A percentile compares a stretch with the other conserved stretches of the same genome.
These are phyloP conservation scores for Sebastes aleutianus DNA, from an alignment of 2,797 vertebrate species.

Conservation along the genomic window DNA sequence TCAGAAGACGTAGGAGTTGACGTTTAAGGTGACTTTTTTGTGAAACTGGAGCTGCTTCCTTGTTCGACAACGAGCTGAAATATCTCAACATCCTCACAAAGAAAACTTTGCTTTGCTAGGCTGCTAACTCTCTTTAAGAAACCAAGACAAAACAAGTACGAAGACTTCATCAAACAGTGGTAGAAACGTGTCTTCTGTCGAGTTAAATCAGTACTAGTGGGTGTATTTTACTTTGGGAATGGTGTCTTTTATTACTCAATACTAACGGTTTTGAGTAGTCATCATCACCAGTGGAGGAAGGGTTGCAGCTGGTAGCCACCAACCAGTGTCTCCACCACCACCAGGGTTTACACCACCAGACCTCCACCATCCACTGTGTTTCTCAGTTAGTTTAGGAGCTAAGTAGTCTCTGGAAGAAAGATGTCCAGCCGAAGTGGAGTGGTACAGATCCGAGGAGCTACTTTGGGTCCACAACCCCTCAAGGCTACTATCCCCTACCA, in stretches of 20 bases:
- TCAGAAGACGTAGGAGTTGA: slow-evolving; percentile 42
- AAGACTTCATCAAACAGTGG: background rate
- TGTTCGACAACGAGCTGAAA: slow-evolving; percentile 61
- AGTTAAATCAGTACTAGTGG: background rate
- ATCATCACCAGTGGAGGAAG: slow-evolving; percentile 61
- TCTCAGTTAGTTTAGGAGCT: background rate
- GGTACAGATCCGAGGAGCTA: slow-evolving; percentile 55
- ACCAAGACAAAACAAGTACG: slow-evolving; percentile 6
- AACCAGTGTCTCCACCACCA: background rate
- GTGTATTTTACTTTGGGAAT: background rate
- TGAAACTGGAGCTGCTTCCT: slow-evolving; percentile 66
- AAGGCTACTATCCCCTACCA: slow-evolving; percentile 88
- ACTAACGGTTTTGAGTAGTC: slow-evolving; percentile 47
- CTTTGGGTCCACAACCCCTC: slow-evolving; percentile 83
- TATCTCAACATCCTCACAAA: slow-evolving; percentile 79
- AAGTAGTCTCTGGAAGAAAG: background rate
- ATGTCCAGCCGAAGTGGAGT: slow-evolving; percentile 74
- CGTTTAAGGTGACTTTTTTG: slow-evolving; percentile 52
- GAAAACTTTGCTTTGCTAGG: slow-evolving; percentile 77
- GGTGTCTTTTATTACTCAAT: background rate
- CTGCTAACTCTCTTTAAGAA: slow-evolving; percentile 59
- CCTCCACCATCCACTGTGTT: background rate
- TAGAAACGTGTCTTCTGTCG: slow-evolving; percentile 9
- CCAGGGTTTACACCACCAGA: slow-evolving; percentile 40
- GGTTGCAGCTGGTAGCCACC: slow-evolving; percentile 51